Base-by-base conservation (phyloP, 2,797 vertebrate genomes). In the Columba guinea region DNA sequence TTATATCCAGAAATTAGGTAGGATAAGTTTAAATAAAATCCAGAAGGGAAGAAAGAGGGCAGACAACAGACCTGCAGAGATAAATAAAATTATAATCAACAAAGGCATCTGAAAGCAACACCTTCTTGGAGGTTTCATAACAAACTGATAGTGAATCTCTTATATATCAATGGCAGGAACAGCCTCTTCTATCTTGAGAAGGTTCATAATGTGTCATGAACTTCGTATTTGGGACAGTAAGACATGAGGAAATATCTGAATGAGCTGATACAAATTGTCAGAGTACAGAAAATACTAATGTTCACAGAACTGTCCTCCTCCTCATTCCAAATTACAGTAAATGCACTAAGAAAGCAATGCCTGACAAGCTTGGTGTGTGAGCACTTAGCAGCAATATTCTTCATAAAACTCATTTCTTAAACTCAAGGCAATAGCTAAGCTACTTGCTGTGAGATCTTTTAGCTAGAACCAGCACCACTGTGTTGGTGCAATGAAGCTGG, bases 51-150 rank as follows among this genome's bases (percentile, higher is more conserved):
- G 90, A 95, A 94, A 92, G 7, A 87, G 90, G 67, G 96, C 80
- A 96, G 81, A 96, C 37, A 97, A 96, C 87, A 96, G 60, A 95
- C 91, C 93, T 96, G 89, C 83, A 96, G 95, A 96, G 69, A 96
- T 95, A 96, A 97, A 95, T 95, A 92, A 91, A 96, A 96, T 90
- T 79, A 88, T 88, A 51, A 96, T 92, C 93, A 97, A 89, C 69
- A 90, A 89, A 94, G 55, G 81, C 93, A 89, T 70, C 35, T 28
- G 76, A 93, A 94, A 56, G 56, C 49, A 91, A 76, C 39, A 84
- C 22, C 69, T 89, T 87, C 46, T 52, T 56, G 74, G 65, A 85
- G 55, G 73, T 88, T 95, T 96, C 35, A 53, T 37, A 86, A 77
- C 79, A 94, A 91, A 96, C 17, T 32, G 48, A 86, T 1, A 69